Conservation (phyloP, 2,113 vertebrate species). For the Planiliza haematocheilus region DNA sequence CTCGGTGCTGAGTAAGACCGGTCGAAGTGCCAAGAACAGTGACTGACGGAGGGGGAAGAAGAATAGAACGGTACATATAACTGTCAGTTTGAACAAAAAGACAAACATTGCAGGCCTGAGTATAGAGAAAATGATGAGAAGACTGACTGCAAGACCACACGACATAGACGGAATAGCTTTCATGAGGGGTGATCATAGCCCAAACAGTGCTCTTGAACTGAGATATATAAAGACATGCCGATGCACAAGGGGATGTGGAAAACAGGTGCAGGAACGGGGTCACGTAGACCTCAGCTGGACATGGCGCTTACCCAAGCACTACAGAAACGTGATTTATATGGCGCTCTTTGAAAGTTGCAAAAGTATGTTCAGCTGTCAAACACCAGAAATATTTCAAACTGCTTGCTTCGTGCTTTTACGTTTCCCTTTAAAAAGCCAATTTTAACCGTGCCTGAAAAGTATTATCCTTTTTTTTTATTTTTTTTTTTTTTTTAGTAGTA, state of each 20-base stretch:
- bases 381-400: not conserved
- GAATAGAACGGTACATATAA: not conserved
- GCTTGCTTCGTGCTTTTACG: not conserved
- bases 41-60: slow-evolving; percentile 47
- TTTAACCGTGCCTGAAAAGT: not conserved
- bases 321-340: slow-evolving; percentile 51
- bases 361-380: slow-evolving; percentile 28
- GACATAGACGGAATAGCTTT: slow-evolving; percentile 24
- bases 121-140: not conserved
- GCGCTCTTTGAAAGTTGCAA: not conserved
- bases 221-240: slow-evolving; percentile 3
- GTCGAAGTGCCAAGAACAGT: slow-evolving; percentile 64
- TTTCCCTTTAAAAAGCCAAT: not conserved
- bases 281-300: slow-evolving; percentile 49
- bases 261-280: slow-evolving; percentile 60
- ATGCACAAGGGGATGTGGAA: slow-evolving; percentile 27
- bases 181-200: slow-evolving; percentile 2
- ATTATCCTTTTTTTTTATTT: not conserved
- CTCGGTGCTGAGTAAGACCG: slow-evolving; percentile 87
- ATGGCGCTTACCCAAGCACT: slow-evolving; percentile 62
- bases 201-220: slow-evolving; percentile 20
- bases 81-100: not conserved
- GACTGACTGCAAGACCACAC: not conserved
- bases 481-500: not conserved
- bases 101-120: slow-evolving; percentile 2